phyloP scores from a whole-genome alignment of 1,140 invertebrate genomes.

The Vanessa tameamea region DNA sequence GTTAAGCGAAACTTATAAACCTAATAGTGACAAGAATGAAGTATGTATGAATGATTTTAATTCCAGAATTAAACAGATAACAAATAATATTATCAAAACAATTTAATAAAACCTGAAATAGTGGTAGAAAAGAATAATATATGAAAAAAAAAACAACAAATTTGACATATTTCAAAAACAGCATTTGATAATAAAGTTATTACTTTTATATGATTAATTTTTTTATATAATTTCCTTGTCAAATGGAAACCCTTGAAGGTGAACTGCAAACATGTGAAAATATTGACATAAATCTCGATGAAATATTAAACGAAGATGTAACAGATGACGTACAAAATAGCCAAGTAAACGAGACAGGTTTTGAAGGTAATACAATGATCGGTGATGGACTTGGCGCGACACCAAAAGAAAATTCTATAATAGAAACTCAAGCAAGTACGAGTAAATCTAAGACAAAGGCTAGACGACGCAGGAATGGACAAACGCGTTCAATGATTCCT shows the following conservation, averaged over 20 bases:
- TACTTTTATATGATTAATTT: not conserved
- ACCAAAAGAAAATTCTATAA: not conserved
- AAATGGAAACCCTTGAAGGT: conserved; percentile 1
- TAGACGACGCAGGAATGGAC: conserved; percentile 5
- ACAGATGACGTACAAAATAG: not conserved
- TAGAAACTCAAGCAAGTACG: conserved; percentile 14
- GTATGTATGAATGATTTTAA: too few relatives aligned
- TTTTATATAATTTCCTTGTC: not conserved
- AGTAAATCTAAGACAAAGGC: conserved; percentile 17
- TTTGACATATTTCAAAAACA: not conserved
- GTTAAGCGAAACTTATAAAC: too few relatives aligned
- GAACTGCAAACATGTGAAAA: not conserved
- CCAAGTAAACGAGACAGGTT: not conserved
- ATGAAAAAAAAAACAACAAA: not conserved
- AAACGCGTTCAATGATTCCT: conserved; percentile 32
- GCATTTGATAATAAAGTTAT: not conserved
- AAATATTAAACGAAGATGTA: not conserved
- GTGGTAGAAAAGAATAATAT: not conserved
- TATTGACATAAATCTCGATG: not conserved
- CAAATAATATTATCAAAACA: too few relatives aligned
- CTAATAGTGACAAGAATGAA: too few relatives aligned
- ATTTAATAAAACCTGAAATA: not conserved
- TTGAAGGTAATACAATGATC: not conserved
- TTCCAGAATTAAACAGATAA: too few relatives aligned
- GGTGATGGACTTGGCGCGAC: conserved; percentile 11